phyloP scores from a whole-genome alignment of 37 sponge, comb jelly and placozoan genomes.

The Beroe forskalii region DNA sequence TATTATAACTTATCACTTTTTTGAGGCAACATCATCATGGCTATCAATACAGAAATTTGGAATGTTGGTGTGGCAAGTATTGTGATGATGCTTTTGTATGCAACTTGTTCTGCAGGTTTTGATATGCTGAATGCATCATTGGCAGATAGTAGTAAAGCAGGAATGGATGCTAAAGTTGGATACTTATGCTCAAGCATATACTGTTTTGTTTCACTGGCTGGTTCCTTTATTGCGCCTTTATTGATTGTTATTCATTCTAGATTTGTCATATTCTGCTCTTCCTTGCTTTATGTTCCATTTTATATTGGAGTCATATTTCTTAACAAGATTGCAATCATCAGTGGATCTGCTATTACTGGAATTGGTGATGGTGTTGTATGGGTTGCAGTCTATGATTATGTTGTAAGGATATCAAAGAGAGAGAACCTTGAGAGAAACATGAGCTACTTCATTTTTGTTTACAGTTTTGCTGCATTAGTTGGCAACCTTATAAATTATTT shows the following conservation, averaged over 20 bases:
- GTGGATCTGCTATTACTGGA: background rate
- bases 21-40: too few species aligned
- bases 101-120: background rate
- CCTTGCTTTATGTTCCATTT: too few species aligned
- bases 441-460: conserved; percentile 11
- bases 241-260: background rate
- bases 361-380: conserved; percentile 11
- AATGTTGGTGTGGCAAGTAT: conserved; percentile 8
- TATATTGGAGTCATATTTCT: too few species aligned
- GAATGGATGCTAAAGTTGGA: background rate
- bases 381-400: conserved; percentile 35
- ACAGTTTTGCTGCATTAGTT: background rate
- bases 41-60: background rate
- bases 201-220: background rate
- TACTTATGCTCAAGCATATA: background rate
- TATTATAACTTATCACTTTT: too few species aligned
- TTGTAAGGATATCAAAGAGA: too few species aligned
- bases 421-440: too few species aligned
- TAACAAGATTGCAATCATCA: background rate
- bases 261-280: too few species aligned
- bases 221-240: conserved; percentile 22
- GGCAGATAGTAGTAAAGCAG: too few species aligned
- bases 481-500: conserved; percentile 9
- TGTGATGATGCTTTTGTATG: background rate
- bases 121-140: too few species aligned